Evolutionary conservation across 2,888 invertebrate genomes (phyloP).

Genomic region (Spisula subtruncata): DNA sequence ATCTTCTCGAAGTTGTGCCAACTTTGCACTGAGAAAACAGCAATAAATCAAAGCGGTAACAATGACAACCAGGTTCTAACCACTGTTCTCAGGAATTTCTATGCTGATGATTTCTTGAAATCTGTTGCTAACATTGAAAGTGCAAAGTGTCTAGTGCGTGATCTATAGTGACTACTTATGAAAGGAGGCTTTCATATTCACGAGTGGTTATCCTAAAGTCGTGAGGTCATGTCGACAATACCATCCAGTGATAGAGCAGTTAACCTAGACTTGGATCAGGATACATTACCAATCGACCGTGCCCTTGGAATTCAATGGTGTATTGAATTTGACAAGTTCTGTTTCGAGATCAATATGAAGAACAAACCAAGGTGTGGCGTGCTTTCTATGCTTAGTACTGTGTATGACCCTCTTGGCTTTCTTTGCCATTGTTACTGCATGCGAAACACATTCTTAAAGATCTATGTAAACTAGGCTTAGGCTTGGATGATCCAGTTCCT

Average conservation of each 20-base stretch:
- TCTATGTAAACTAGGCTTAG: slow-evolving; percentile 35
- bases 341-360: slow-evolving; percentile 47
- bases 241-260: slow-evolving; percentile 53
- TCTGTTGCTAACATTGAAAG: slow-evolving; percentile 37
- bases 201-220: slow-evolving; percentile 67
- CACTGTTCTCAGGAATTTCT: slow-evolving; percentile 50
- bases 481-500: slow-evolving; percentile 55
- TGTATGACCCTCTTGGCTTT: slow-evolving; percentile 55
- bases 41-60: slow-evolving; percentile 11
- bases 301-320: slow-evolving; percentile 63
- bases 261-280: slow-evolving; percentile 55
- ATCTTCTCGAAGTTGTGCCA: slow-evolving; percentile 62
- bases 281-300: slow-evolving; percentile 54
- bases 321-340: slow-evolving; percentile 48
- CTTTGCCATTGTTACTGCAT: too few relatives aligned
- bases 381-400: slow-evolving; percentile 42
- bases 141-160: slow-evolving; percentile 45
- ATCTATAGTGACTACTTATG: slow-evolving; percentile 38
- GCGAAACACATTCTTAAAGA: slow-evolving; percentile 45
- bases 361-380: slow-evolving; percentile 64
- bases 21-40: slow-evolving; percentile 49
- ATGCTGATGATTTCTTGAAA: slow-evolving; percentile 69
- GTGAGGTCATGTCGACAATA: slow-evolving; percentile 64
- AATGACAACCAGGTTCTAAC: slow-evolving; percentile 45
- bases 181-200: slow-evolving; percentile 62